These are phyloP conservation scores for Oscheius myriophilus DNA, from an alignment of 2,888 invertebrate genomes.

Conservation along the genomic window DNA sequence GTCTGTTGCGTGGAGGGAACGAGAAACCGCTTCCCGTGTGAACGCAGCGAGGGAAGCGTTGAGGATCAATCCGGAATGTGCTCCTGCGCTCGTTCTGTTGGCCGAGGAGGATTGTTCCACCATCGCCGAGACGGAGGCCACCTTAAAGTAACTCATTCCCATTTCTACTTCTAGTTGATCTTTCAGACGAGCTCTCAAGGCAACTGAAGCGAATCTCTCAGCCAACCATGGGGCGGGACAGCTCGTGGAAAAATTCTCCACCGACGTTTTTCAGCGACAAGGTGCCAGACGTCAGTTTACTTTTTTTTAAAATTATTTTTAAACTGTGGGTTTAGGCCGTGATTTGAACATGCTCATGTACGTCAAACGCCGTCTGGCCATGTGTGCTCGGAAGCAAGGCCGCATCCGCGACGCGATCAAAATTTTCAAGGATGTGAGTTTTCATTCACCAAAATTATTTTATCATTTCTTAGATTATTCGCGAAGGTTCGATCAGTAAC, in stretches of 20 bases:
- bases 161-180: not conserved
- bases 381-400: conserved; percentile 94
- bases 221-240: conserved; percentile 2
- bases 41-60: conserved; percentile 89
- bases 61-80: conserved; percentile 77
- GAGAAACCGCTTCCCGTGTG: conserved; percentile 88
- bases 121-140: conserved; percentile 78
- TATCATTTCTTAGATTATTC: conserved; percentile 79
- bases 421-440: conserved; percentile 83
- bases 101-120: conserved; percentile 96
- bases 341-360: conserved; percentile 94
- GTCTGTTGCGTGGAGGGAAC: conserved; percentile 91
- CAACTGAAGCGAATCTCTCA: conserved; percentile 83
- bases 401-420: conserved; percentile 93
- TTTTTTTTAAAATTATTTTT: not conserved
- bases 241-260: conserved; percentile 20
- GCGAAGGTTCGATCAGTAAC: conserved; percentile 94
- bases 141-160: conserved; percentile 52
- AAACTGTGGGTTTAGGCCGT: conserved; percentile 76
- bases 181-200: conserved; percentile 82
- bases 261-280: conserved; percentile 23
- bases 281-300: conserved; percentile 24
- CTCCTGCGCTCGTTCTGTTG: conserved; percentile 90
- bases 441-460: not conserved
- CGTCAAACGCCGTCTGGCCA: conserved; percentile 90